These are phyloP conservation scores for Drosophila mauritiana DNA, from an alignment of 1,140 invertebrate genomes.

Conservation along the genomic window DNA sequence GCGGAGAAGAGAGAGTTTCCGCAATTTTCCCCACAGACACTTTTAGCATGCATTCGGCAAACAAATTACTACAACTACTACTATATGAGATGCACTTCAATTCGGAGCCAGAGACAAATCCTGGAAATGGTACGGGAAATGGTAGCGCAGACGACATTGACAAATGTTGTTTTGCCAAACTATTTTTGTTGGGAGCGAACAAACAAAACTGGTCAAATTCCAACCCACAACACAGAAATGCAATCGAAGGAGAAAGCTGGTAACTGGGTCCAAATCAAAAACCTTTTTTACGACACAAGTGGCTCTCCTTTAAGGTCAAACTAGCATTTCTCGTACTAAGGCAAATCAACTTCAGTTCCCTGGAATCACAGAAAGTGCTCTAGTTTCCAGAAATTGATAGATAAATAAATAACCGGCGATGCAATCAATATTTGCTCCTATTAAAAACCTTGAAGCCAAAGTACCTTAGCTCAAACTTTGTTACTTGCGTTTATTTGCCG, in stretches of 20 bases:
- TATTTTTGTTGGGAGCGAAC: slow-evolving; percentile 19
- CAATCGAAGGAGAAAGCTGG: slow-evolving; percentile 5
- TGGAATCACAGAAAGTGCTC: not conserved
- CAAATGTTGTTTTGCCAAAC: slow-evolving; percentile 65
- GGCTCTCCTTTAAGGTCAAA: not conserved
- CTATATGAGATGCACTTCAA: slow-evolving; percentile 66
- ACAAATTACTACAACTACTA: slow-evolving; percentile 60
- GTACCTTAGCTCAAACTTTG: no score
- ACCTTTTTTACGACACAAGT: slow-evolving; percentile 1
- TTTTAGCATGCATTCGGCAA: slow-evolving; percentile 30
- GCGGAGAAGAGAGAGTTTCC: slow-evolving; percentile 1
- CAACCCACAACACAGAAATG: slow-evolving; percentile 20
- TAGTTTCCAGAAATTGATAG: not conserved
- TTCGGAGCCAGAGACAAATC: slow-evolving; percentile 20
- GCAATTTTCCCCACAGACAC: slow-evolving; percentile 21
- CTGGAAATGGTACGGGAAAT: not conserved
- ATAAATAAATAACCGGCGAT: not conserved
- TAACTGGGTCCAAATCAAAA: slow-evolving; percentile 3
- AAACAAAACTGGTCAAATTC: slow-evolving; percentile 17
- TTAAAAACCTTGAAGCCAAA: not conserved
- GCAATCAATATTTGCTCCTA: not conserved
- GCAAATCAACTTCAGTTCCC: not conserved
- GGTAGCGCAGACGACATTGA: slow-evolving; percentile 45
- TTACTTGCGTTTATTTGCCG: not conserved
- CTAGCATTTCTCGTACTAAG: not conserved